phyloP scores from a whole-genome alignment of 2,888 invertebrate genomes.

The Sesia bembeciformis region DNA sequence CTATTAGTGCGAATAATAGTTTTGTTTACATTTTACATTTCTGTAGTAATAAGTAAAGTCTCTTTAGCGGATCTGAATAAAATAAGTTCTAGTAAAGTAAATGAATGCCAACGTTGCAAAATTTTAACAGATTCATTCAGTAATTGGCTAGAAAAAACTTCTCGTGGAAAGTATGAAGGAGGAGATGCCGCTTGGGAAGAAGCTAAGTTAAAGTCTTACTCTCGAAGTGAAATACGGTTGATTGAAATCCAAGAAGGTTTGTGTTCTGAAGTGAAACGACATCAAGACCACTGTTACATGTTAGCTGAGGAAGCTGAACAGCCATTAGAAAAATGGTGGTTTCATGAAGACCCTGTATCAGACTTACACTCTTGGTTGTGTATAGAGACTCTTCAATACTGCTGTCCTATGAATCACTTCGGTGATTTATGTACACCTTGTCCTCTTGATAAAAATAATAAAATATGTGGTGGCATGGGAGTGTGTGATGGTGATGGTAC shows the following conservation, averaged over 20 bases:
- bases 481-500: conserved; percentile 89
- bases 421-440: conserved; percentile 87
- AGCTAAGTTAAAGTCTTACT: conserved; percentile 86
- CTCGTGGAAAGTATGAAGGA: conserved; percentile 91
- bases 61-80: background rate
- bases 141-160: conserved; percentile 86
- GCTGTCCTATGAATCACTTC: conserved; percentile 89
- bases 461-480: conserved; percentile 87
- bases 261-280: conserved; percentile 80
- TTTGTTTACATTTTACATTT: no score
- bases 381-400: conserved; percentile 82
- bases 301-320: conserved; percentile 88
- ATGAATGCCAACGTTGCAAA: conserved; percentile 80
- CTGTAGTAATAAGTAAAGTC: no score
- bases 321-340: conserved; percentile 92
- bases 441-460: conserved; percentile 59
- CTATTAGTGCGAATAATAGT: no score
- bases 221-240: conserved; percentile 90
- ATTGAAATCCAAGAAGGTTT: conserved; percentile 93
- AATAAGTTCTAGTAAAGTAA: background rate
- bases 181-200: conserved; percentile 97
- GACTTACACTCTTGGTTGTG: conserved; percentile 80
- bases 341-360: conserved; percentile 70
- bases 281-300: conserved; percentile 86
- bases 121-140: conserved; percentile 82